Conservation (phyloP, 2,113 vertebrate species). For the Campylomormyrus tamandua region DNA sequence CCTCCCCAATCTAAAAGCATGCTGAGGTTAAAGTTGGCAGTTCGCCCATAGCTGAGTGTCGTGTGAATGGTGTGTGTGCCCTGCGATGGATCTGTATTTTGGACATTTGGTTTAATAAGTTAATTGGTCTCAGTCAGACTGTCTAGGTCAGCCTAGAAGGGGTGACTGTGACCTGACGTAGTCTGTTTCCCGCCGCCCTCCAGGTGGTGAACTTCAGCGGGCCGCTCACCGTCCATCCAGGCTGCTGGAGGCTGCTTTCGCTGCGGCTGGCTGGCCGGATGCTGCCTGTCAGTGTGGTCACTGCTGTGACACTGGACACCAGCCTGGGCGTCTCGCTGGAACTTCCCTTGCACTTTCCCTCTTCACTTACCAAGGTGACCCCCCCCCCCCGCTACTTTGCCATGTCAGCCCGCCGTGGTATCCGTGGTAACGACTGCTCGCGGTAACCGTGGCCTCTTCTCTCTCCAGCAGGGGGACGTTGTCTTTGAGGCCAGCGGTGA, state of each 20-base stretch:
- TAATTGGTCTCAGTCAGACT: background rate
- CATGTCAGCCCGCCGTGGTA: background rate
- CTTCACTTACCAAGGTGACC: constrained; percentile 15
- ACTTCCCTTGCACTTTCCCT: constrained; percentile 75
- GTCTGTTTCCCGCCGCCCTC: background rate
- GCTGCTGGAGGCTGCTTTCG: constrained; percentile 83
- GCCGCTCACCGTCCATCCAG: constrained; percentile 69
- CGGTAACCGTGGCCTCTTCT: constrained; percentile 26
- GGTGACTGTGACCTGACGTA: background rate
- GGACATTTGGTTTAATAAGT: background rate
- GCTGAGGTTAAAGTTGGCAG: background rate
- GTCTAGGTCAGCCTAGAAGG: background rate
- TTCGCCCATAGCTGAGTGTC: background rate
- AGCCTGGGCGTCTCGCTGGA: constrained; percentile 71
- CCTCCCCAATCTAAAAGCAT: background rate
- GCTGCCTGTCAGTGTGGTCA: constrained; percentile 64
- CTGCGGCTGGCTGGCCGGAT: constrained; percentile 69
- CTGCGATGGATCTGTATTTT: background rate
- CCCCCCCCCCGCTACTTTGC: background rate
- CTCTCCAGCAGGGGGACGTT: constrained; percentile 66
- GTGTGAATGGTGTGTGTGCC: background rate
- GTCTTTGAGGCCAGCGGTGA: constrained; percentile 70
- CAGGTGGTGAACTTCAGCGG: constrained; percentile 80
- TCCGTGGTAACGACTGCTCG: background rate
- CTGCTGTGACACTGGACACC: constrained; percentile 71